These are phyloP conservation scores for Coenobita brevimanus DNA, from an alignment of 1,140 invertebrate genomes.

Conservation along the genomic window DNA sequence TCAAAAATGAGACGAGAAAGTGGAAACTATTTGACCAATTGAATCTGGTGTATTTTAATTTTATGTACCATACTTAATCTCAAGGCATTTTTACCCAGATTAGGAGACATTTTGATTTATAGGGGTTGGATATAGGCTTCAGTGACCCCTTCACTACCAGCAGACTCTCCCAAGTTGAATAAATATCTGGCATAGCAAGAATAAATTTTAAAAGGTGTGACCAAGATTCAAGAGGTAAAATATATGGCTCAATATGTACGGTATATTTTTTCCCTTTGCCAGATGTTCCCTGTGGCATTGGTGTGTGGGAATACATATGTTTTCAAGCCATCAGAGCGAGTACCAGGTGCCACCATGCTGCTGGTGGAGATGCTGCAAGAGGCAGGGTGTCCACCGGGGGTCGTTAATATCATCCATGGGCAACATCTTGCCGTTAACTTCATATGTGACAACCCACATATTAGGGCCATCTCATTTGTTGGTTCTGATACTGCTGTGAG, in stretches of 20 bases:
- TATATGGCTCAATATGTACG: background rate
- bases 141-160: too few species aligned
- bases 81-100: too few species aligned
- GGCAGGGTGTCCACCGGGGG: slow-evolving; percentile 94
- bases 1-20: too few species aligned
- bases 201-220: too few species aligned
- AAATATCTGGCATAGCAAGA: too few species aligned
- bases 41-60: too few species aligned
- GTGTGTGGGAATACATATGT: slow-evolving; percentile 89
- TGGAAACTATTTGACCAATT: too few species aligned
- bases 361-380: slow-evolving; percentile 91
- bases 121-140: too few species aligned
- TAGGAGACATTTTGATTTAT: too few species aligned
- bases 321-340: slow-evolving; percentile 94
- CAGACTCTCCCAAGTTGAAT: too few species aligned
- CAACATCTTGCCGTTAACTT: slow-evolving; percentile 95
- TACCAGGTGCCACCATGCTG: slow-evolving; percentile 96
- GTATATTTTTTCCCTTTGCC: background rate
- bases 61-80: too few species aligned
- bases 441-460: slow-evolving; percentile 96
- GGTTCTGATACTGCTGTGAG: slow-evolving; percentile 94
- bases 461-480: slow-evolving; percentile 98
- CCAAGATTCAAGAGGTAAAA: too few species aligned
- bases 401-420: slow-evolving; percentile 97
- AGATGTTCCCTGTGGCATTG: slow-evolving; percentile 84